These are phyloP conservation scores for Dendrocincla tyrannina DNA, from an alignment of 2,797 vertebrate species.

Conservation along the genomic window DNA sequence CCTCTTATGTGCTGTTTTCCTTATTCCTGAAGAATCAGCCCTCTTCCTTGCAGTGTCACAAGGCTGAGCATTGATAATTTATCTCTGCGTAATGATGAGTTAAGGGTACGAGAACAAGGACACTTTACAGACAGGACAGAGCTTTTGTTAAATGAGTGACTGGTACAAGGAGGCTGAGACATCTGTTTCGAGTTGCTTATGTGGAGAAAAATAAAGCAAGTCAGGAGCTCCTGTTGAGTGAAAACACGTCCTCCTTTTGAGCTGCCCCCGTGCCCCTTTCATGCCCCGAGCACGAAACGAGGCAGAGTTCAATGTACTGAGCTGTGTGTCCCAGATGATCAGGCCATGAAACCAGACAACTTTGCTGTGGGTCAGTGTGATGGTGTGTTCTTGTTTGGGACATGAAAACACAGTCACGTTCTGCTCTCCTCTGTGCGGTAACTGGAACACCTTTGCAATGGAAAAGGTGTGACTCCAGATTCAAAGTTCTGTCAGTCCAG, in stretches of 20 bases:
- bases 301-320: not conserved
- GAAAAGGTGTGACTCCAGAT: not conserved
- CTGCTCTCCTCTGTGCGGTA: fast-evolving
- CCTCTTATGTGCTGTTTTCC: not conserved
- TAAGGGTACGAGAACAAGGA: slow-evolving; percentile 18
- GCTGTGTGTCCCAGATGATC: not conserved
- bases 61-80: slow-evolving; percentile 1
- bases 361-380: not conserved
- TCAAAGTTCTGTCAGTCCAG: not conserved
- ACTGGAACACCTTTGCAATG: not conserved
- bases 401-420: not conserved
- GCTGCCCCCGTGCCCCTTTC: not conserved
- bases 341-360: not conserved
- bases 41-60: not conserved
- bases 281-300: not conserved
- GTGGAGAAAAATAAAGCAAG: not conserved
- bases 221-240: not conserved
- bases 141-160: slow-evolving; percentile 17
- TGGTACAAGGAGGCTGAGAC: slow-evolving; percentile 35
- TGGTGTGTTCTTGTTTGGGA: not conserved
- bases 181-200: not conserved
- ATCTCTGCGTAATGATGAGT: not conserved
- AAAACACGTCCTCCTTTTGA: not conserved
- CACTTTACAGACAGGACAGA: not conserved
- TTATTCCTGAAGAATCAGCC: not conserved